Evolutionary conservation across 2,888 invertebrate genomes (phyloP).

Genomic region (Syrista parreyssii): DNA sequence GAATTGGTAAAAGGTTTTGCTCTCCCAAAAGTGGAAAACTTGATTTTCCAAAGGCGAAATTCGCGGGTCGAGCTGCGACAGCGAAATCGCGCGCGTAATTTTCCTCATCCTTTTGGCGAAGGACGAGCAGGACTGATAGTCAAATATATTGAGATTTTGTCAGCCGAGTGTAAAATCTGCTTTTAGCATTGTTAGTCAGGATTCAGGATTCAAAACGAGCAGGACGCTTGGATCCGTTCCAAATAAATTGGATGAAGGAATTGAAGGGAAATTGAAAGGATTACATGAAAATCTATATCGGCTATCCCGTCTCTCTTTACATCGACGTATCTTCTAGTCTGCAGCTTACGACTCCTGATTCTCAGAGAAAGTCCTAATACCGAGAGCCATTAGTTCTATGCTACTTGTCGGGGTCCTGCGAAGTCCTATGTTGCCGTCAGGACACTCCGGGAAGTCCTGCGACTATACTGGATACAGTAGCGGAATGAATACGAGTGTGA

Average conservation of each 20-base stretch:
- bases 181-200: conserved; percentile 45
- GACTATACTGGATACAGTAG: background rate
- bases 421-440: background rate
- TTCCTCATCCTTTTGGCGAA: conserved; percentile 18
- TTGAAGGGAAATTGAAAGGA: conserved; percentile 45
- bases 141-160: conserved; percentile 6
- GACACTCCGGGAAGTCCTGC: background rate
- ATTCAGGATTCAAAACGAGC: conserved; percentile 24
- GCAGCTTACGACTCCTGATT: background rate
- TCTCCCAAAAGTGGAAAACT: conserved; percentile 40
- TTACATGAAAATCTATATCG: conserved; percentile 24
- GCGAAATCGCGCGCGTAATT: conserved; percentile 46
- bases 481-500: conserved; percentile 1
- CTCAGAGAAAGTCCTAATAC: background rate
- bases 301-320: background rate
- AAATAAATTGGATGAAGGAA: conserved; percentile 26
- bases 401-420: background rate
- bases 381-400: background rate
- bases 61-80: conserved; percentile 50
- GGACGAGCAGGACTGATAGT: conserved; percentile 15
- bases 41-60: conserved; percentile 21
- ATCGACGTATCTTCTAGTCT: background rate
- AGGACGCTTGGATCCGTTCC: conserved; percentile 34
- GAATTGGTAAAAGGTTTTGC: conserved; percentile 36
- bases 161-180: conserved; percentile 52